A percentile compares a stretch with the other conserved stretches of the same genome.
Conservation (phyloP, 2,797 vertebrate genomes). For the Pampus argenteus region DNA sequence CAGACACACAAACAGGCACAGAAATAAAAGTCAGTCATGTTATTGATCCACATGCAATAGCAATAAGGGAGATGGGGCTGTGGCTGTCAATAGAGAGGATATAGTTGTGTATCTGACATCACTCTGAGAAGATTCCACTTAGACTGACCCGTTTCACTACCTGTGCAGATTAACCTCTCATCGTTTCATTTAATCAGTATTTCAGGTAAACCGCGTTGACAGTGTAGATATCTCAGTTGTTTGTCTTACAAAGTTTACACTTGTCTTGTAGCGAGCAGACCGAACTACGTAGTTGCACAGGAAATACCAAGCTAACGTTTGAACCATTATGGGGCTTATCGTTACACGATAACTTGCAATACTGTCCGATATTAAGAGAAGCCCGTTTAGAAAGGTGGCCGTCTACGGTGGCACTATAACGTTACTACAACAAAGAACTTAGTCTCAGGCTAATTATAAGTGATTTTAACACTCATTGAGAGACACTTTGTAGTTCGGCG, state of each 20-base stretch:
- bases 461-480: fast-evolving
- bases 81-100: too few relatives aligned
- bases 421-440: too few relatives aligned
- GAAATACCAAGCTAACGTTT: conserved; percentile 58
- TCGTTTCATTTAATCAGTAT: too few relatives aligned
- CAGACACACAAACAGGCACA: neutral
- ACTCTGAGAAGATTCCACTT: neutral
- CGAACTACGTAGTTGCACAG: conserved; percentile 34
- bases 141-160: too few relatives aligned
- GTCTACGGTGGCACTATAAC: too few relatives aligned
- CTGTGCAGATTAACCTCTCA: too few relatives aligned
- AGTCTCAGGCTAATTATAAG: too few relatives aligned
- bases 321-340: neutral
- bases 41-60: neutral
- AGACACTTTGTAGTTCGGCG: neutral
- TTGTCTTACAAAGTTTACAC: neutral
- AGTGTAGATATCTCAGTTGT: neutral
- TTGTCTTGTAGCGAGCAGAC: neutral
- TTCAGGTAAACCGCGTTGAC: neutral
- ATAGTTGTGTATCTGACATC: neutral
- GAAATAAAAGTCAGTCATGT: neutral
- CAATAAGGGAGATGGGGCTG: neutral
- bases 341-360: neutral
- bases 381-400: neutral
- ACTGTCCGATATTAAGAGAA: neutral